Evolutionary conservation across 2,113 vertebrate species (phyloP).

Genomic region (Tachysurus fulvidraco): DNA sequence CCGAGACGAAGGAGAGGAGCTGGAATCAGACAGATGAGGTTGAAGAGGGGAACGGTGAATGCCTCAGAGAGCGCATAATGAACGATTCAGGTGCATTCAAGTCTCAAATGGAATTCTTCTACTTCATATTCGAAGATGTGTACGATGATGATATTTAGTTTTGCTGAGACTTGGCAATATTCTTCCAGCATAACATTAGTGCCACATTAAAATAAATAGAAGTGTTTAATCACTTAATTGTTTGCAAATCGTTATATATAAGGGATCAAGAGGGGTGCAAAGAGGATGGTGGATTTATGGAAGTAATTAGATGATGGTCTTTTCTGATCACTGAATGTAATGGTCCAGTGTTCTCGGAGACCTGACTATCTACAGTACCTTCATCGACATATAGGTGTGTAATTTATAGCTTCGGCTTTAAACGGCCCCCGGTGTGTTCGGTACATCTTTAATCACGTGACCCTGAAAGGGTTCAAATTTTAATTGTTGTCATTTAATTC

Average conservation of each 20-base stretch:
- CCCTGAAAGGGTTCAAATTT: neutral
- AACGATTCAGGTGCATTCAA: conserved; percentile 17
- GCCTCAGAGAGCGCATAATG: conserved; percentile 13
- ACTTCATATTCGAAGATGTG: neutral
- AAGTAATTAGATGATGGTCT: neutral
- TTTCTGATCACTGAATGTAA: neutral
- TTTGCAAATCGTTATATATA: neutral
- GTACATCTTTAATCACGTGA: neutral
- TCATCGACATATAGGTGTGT: neutral
- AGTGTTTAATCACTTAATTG: neutral
- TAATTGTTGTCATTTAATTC: neutral
- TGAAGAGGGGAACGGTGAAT: conserved; percentile 30
- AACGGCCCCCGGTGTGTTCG: neutral
- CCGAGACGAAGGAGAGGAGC: conserved; percentile 11
- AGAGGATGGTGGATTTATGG: neutral
- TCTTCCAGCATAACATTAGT: neutral
- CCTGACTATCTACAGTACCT: neutral
- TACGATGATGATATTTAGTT: neutral
- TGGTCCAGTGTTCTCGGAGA: neutral
- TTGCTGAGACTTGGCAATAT: neutral
- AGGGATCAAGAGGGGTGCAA: neutral
- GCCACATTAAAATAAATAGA: neutral
- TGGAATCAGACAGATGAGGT: conserved; percentile 47
- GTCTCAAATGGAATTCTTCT: conserved; percentile 32
- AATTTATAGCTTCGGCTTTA: neutral